A percentile compares a stretch with the other conserved stretches of the same genome.
Evolutionary conservation across 2,888 invertebrate species (phyloP).

Genomic region (Marasmarcha lunaedactyla): DNA sequence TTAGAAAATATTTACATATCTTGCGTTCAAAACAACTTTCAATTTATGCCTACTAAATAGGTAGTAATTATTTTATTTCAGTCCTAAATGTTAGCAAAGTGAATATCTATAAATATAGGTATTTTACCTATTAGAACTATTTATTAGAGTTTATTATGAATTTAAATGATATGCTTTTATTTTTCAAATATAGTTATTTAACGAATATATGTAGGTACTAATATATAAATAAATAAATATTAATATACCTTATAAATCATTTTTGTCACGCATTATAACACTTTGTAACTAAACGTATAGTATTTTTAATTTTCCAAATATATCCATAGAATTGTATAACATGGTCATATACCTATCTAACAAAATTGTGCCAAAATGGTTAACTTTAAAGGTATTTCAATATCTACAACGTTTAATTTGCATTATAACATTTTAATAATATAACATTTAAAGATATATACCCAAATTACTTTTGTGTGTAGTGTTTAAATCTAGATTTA

Average conservation of each 20-base stretch:
- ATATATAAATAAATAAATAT: background rate
- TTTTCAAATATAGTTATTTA: background rate
- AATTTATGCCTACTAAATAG: slow-evolving; percentile 41
- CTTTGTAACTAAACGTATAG: no score
- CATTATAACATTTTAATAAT: no score
- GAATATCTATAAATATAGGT: no score
- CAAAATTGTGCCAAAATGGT: no score
- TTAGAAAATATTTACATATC: slow-evolving; percentile 1
- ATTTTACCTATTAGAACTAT: background rate
- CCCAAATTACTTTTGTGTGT: background rate
- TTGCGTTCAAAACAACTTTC: slow-evolving; percentile 3
- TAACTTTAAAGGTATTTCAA: no score
- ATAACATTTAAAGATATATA: no score
- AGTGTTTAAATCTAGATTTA: background rate
- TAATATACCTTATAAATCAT: background rate
- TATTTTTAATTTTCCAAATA: no score
- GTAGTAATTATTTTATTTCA: slow-evolving; percentile 15
- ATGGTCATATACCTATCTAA: no score
- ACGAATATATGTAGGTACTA: background rate
- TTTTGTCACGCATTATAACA: background rate
- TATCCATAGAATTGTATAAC: no score
- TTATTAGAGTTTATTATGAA: background rate
- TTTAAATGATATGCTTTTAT: background rate
- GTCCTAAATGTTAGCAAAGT: no score
- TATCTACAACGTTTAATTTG: no score